These are phyloP conservation scores for Epinephelus coioides DNA, from an alignment of 2,797 vertebrate species.

Conservation along the genomic window DNA sequence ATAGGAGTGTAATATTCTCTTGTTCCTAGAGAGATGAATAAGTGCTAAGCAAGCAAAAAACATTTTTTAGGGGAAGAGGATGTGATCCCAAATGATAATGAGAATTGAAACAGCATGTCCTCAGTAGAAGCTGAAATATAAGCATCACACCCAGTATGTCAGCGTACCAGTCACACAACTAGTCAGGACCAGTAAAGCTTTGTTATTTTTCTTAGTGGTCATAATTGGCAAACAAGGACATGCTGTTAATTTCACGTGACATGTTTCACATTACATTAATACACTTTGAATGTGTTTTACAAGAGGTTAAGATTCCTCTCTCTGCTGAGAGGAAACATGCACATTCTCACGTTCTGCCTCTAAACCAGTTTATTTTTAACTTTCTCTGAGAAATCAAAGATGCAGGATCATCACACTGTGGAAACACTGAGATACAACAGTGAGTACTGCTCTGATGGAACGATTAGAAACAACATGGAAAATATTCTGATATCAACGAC, in stretches of 20 bases:
- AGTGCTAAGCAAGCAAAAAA: conserved; percentile 41
- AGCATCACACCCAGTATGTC: background rate
- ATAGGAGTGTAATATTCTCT: background rate
- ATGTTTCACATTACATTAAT: background rate
- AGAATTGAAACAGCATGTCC: conserved; percentile 62
- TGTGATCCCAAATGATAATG: conserved; percentile 21
- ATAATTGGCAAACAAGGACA: background rate
- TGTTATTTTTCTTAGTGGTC: background rate
- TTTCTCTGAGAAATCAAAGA: conserved; percentile 41
- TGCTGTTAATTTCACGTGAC: background rate
- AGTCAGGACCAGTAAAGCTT: background rate
- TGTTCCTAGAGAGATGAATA: conserved; percentile 21
- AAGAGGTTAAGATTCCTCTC: background rate
- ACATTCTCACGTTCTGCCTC: background rate
- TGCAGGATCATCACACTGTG: background rate
- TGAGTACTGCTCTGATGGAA: background rate
- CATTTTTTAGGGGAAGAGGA: conserved; percentile 33
- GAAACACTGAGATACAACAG: background rate
- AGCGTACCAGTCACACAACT: background rate
- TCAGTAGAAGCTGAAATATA: background rate
- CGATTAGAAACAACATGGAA: background rate
- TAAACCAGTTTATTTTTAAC: conserved; percentile 38
- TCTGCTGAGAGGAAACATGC: background rate
- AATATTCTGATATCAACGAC: conserved; percentile 8
- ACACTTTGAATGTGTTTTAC: background rate